phyloP scores from a whole-genome alignment of 2,113 vertebrate species.

The Neotragus moschatus region DNA sequence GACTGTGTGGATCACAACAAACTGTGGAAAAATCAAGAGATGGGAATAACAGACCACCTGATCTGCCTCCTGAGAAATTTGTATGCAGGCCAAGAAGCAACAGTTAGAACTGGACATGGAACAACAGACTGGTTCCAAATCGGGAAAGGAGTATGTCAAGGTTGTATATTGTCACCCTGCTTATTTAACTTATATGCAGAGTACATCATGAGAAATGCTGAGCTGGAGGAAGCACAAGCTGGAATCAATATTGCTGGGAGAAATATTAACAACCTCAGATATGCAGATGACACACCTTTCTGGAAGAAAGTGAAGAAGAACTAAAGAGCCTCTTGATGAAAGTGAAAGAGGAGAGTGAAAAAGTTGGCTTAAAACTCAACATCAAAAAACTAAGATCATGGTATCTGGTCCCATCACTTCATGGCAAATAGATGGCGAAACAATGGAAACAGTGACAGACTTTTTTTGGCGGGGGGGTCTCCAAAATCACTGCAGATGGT shows the following conservation, averaged over 20 bases:
- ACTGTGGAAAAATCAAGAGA: background rate
- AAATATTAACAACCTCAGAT: background rate
- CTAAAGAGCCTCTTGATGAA: background rate
- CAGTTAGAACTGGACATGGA: background rate
- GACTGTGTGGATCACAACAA: background rate
- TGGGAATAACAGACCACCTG: background rate
- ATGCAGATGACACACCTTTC: background rate
- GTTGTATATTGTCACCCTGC: background rate
- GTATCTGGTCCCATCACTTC: background rate
- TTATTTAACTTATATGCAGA: background rate
- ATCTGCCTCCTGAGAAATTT: background rate
- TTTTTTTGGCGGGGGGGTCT: fast-evolving
- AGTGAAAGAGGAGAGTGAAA: background rate
- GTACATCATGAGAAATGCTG: background rate
- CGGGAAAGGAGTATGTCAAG: background rate
- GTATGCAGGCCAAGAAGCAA: background rate
- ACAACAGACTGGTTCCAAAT: background rate
- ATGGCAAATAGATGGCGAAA: background rate
- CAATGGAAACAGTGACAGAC: background rate
- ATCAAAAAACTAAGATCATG: background rate
- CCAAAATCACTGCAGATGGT: background rate
- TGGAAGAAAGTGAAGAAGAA: background rate
- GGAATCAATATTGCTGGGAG: background rate
- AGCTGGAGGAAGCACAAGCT: background rate
- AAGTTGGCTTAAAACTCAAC: background rate